These are phyloP conservation scores for Rutpela maculata DNA, from an alignment of 2,888 invertebrate species.

Conservation along the genomic window DNA sequence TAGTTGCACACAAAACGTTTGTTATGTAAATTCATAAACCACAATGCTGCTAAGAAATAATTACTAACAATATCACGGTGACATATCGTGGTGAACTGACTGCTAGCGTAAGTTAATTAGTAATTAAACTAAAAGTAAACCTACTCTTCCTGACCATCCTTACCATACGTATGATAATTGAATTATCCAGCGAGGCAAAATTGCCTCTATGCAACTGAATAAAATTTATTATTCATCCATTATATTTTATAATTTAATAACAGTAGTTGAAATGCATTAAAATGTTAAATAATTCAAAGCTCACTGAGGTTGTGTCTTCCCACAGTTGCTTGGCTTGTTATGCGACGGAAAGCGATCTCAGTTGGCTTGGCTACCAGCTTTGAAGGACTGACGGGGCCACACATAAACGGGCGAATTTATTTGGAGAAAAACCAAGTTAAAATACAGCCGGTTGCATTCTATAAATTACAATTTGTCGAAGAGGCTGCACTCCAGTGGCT, in stretches of 20 bases:
- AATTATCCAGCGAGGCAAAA: constrained; percentile 2
- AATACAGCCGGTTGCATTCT: constrained; percentile 65
- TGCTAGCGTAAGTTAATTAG: neutral
- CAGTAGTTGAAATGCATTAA: constrained; percentile 42
- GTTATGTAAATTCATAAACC: too few species aligned
- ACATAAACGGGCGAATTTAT: constrained; percentile 71
- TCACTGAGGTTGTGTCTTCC: constrained; percentile 42
- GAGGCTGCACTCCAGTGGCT: constrained; percentile 68
- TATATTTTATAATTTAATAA: constrained; percentile 35
- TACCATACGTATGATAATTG: neutral
- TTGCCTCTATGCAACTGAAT: neutral
- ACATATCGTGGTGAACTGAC: neutral
- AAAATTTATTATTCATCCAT: constrained; percentile 27
- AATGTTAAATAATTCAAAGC: constrained; percentile 49
- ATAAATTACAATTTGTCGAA: constrained; percentile 75
- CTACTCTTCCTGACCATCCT: neutral
- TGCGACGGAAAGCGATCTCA: constrained; percentile 43
- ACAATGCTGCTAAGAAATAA: neutral
- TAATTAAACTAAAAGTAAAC: neutral
- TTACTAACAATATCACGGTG: neutral
- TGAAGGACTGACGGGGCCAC: constrained; percentile 67
- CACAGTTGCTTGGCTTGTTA: constrained; percentile 46
- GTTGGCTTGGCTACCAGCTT: constrained; percentile 28
- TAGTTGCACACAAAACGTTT: too few species aligned
- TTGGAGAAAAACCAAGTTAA: constrained; percentile 66